phyloP scores from a whole-genome alignment of 2,113 vertebrate genomes.

The western clawed frog (Xenopus tropicalis) region UCB_Xtro_10.0 CM004444.2:129822001-129822500 shows the following conservation, averaged over 20 bases:
- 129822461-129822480: background rate
- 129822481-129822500: background rate
- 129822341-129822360: slow-evolving; percentile 17
- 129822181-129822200: slow-evolving; percentile 10
- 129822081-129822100: slow-evolving; percentile 23
- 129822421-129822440: slow-evolving; percentile 12
- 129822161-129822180: slow-evolving; percentile 20
- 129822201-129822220: background rate
- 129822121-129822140: slow-evolving; percentile 37
- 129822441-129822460: slow-evolving; percentile 20
- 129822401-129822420: background rate
- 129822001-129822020: slow-evolving; percentile 41
- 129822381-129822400: slow-evolving; percentile 9
- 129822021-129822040: slow-evolving; percentile 13
- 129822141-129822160: slow-evolving; percentile 39
- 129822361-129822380: background rate
- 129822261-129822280: slow-evolving; percentile 7
- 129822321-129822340: slow-evolving; percentile 37
- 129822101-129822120: slow-evolving; percentile 42
- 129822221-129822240: slow-evolving; percentile 11
- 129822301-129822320: slow-evolving; percentile 26
- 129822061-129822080: slow-evolving; percentile 45
- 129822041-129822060: slow-evolving; percentile 45
- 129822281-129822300: background rate
- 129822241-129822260: slow-evolving; percentile 14